Percentiles rank a stretch among this genome's conserved stretches.
These are phyloP conservation scores for Microtus pennsylvanicus DNA, from an alignment of 2,113 vertebrate species.

Conservation along the genomic window DNA sequence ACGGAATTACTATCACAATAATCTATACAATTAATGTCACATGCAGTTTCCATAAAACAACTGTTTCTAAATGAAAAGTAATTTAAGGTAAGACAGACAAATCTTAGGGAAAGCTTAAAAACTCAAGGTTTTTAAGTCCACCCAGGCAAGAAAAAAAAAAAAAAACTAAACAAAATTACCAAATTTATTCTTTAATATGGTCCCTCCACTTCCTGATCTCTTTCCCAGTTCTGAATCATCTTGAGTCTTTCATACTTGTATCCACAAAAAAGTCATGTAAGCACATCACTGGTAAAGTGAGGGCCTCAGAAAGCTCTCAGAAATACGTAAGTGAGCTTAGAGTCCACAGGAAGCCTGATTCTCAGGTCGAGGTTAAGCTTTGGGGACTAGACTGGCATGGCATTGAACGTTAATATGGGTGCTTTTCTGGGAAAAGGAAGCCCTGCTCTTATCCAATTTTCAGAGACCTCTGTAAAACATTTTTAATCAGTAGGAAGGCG, in stretches of 20 bases:
- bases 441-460: neutral
- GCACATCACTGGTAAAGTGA: neutral
- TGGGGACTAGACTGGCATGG: neutral
- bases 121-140: neutral
- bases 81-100: neutral
- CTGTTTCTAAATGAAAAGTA: constrained; percentile 31
- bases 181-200: neutral
- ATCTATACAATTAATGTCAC: neutral
- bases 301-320: neutral
- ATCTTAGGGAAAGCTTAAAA: neutral
- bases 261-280: neutral
- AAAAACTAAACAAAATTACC: neutral
- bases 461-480: neutral
- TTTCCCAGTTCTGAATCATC: neutral
- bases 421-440: neutral
- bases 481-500: neutral
- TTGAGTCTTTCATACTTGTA: neutral
- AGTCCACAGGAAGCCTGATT: neutral
- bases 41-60: neutral
- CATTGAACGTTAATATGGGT: neutral
- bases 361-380: neutral
- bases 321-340: neutral
- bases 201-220: neutral
- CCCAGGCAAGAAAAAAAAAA: neutral
- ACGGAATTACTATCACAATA: neutral